These are phyloP conservation scores for Trichechus manatus DNA, from an alignment of 2,113 vertebrate genomes.

Conservation along the genomic window DNA sequence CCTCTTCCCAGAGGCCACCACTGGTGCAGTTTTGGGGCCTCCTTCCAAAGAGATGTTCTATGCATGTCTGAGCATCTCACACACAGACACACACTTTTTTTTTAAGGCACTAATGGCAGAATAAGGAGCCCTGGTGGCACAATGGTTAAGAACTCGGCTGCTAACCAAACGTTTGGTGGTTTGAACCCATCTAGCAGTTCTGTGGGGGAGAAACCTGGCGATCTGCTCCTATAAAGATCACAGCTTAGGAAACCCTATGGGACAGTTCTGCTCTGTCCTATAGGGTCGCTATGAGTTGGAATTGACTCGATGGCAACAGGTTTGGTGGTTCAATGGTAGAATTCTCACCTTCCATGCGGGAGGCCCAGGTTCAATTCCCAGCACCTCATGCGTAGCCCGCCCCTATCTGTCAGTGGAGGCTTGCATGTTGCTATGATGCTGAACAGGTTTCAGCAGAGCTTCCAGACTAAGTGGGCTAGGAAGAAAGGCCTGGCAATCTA, in stretches of 20 bases:
- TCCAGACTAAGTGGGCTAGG: neutral
- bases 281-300: too few species aligned
- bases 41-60: neutral
- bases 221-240: neutral
- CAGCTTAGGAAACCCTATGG: neutral
- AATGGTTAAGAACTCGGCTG: neutral
- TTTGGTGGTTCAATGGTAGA: too few species aligned
- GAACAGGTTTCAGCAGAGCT: neutral
- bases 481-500: neutral
- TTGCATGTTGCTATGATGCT: neutral
- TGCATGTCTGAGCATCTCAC: neutral
- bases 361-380: neutral
- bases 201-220: neutral
- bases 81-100: neutral
- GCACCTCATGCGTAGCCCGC: too few species aligned
- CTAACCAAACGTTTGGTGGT: neutral
- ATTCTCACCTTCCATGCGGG: neutral
- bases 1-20: neutral
- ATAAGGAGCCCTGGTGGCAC: neutral
- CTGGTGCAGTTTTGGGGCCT: neutral
- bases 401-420: too few species aligned
- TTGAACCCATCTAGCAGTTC: neutral
- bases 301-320: too few species aligned
- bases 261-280: too few species aligned
- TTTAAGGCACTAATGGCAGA: neutral